Percentiles rank a stretch among this genome's conserved stretches.
Evolutionary conservation across 1,140 invertebrate species (phyloP).

Genomic region (Hycleus phaleratus): DNA sequence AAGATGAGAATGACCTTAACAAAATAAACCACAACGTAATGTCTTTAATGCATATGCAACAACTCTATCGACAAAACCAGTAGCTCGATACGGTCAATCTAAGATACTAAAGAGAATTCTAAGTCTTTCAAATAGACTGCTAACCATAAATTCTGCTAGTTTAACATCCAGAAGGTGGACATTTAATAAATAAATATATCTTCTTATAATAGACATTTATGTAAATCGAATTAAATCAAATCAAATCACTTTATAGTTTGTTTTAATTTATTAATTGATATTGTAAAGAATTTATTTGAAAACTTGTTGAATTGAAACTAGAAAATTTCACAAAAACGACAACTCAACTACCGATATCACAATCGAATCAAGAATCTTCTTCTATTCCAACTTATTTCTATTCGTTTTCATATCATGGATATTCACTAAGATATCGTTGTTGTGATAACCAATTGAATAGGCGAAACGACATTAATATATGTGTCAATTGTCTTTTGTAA

Average conservation of each 20-base stretch:
- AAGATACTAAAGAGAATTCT: slow-evolving; percentile 23
- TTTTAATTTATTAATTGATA: too few relatives aligned
- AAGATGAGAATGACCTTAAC: slow-evolving; percentile 14
- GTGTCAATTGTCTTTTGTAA: slow-evolving; percentile 20
- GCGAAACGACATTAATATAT: slow-evolving; percentile 19
- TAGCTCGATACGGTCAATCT: slow-evolving; percentile 22
- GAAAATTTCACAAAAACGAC: too few relatives aligned
- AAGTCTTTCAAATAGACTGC: slow-evolving; percentile 20
- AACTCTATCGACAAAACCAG: slow-evolving; percentile 19
- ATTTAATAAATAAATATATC: slow-evolving; percentile 18
- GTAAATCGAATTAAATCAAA: neutral
- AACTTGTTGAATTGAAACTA: too few relatives aligned
- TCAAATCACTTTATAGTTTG: too few relatives aligned
- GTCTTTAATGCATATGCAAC: slow-evolving; percentile 25
- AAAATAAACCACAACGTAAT: slow-evolving; percentile 17
- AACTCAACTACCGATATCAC: too few relatives aligned
- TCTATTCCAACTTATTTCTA: too few relatives aligned
- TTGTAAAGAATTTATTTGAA: too few relatives aligned
- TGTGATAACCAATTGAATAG: slow-evolving; percentile 21
- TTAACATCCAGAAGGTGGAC: slow-evolving; percentile 11
- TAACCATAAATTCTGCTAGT: slow-evolving; percentile 23
- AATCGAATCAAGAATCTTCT: too few relatives aligned
- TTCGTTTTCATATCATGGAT: slow-evolving; percentile 3
- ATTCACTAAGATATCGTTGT: slow-evolving; percentile 10
- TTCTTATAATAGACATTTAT: slow-evolving; percentile 2